Evolutionary conservation across 2,797 vertebrate genomes (phyloP).

Genomic region (Chrosomus eos): DNA sequence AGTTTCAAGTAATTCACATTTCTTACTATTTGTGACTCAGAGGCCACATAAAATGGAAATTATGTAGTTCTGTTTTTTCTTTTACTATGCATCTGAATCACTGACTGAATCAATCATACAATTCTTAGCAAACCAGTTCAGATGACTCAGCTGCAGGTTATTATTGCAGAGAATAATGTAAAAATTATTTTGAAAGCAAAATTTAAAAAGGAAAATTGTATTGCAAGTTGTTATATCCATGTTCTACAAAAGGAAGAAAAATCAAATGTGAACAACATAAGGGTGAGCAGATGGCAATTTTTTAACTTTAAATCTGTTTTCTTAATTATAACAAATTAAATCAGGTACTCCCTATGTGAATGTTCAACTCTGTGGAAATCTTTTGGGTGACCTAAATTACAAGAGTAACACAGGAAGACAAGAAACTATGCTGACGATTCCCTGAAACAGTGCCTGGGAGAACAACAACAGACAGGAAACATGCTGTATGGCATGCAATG

Average conservation of each 20-base stretch:
- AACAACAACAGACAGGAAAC: constrained; percentile 41
- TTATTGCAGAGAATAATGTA: not conserved
- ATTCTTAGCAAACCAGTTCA: not conserved
- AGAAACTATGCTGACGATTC: constrained; percentile 42
- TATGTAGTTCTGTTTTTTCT: not conserved
- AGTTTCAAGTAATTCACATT: not conserved
- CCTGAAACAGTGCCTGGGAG: constrained; percentile 29
- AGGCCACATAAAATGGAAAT: not conserved
- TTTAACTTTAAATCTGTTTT: constrained; percentile 20
- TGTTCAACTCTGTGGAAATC: not conserved
- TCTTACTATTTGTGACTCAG: not conserved
- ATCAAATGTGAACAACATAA: not conserved
- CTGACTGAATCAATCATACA: not conserved
- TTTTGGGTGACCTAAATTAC: constrained; percentile 49
- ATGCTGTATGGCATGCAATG: constrained; percentile 1
- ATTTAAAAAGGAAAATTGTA: not conserved
- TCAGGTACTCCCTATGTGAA: constrained; percentile 5
- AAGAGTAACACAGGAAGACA: constrained; percentile 22
- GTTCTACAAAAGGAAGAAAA: not conserved
- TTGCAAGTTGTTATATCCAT: not conserved
- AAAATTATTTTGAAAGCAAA: not conserved
- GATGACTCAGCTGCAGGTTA: not conserved
- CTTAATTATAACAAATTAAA: constrained; percentile 14
- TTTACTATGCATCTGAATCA: not conserved
- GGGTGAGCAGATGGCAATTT: not conserved